phyloP scores from a whole-genome alignment of 2,797 vertebrate genomes.

The Vipera latastei region DNA sequence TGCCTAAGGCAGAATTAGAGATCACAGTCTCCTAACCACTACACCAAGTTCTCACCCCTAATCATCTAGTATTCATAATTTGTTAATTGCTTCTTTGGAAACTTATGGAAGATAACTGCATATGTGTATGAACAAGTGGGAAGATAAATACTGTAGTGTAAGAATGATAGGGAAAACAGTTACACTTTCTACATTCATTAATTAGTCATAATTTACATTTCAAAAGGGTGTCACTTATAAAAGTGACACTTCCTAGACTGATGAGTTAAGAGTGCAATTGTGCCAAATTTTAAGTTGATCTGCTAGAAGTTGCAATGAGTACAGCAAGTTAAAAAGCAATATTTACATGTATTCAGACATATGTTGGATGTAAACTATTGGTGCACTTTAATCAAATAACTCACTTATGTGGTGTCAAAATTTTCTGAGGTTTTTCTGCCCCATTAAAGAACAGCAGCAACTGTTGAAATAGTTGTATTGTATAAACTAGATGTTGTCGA shows the following conservation, averaged over 20 bases:
- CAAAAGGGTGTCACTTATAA: neutral
- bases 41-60: neutral
- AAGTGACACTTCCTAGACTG: neutral
- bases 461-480: neutral
- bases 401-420: neutral
- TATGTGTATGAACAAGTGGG: neutral
- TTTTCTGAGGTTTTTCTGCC: neutral
- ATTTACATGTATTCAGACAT: neutral
- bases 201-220: neutral
- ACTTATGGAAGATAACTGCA: neutral
- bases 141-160: neutral
- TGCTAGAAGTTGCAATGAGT: neutral
- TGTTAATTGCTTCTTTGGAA: neutral
- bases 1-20: neutral
- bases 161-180: neutral
- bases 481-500: neutral
- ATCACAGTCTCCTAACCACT: neutral
- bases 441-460: neutral
- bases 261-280: neutral
- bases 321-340: neutral
- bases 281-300: neutral
- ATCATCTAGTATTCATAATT: neutral
- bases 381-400: neutral
- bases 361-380: neutral
- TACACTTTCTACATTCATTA: neutral